Conservation (phyloP, 2,888 invertebrate species). For the Trimorus sp. region DNA sequence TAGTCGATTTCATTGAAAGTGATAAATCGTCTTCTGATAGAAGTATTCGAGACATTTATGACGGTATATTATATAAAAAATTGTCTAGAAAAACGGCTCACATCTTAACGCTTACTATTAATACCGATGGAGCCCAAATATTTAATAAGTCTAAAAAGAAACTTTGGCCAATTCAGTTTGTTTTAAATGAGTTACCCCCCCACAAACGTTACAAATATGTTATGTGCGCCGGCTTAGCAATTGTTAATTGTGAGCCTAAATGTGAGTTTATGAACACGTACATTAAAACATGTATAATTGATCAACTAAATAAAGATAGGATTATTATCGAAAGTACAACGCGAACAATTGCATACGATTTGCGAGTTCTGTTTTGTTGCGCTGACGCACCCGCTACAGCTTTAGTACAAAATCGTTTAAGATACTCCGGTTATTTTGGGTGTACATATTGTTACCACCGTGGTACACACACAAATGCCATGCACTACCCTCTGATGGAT, state of each 20-base stretch:
- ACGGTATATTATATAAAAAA: conserved; percentile 14
- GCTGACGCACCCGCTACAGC: conserved; percentile 37
- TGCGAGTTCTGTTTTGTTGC: conserved; percentile 27
- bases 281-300: conserved; percentile 37
- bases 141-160: conserved; percentile 25
- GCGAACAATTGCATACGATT: conserved; percentile 5
- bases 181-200: conserved; percentile 31
- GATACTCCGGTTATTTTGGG: conserved; percentile 19
- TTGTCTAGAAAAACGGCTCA: neutral
- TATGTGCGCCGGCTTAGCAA: conserved; percentile 21
- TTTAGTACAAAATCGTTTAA: conserved; percentile 31
- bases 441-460: conserved; percentile 31
- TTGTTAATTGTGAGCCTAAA: conserved; percentile 36
- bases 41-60: neutral
- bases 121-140: conserved; percentile 27
- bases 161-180: conserved; percentile 35
- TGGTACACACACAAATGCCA: conserved; percentile 13
- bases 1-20: neutral
- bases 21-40: neutral
- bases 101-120: conserved; percentile 27
- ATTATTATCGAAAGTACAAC: conserved; percentile 5
- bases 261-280: conserved; percentile 25
- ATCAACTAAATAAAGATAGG: conserved; percentile 14
- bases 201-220: conserved; percentile 33
- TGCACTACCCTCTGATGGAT: conserved; percentile 28